These are phyloP conservation scores for Agapostemon virescens DNA, from an alignment of 2,888 invertebrate genomes.

Conservation along the genomic window DNA sequence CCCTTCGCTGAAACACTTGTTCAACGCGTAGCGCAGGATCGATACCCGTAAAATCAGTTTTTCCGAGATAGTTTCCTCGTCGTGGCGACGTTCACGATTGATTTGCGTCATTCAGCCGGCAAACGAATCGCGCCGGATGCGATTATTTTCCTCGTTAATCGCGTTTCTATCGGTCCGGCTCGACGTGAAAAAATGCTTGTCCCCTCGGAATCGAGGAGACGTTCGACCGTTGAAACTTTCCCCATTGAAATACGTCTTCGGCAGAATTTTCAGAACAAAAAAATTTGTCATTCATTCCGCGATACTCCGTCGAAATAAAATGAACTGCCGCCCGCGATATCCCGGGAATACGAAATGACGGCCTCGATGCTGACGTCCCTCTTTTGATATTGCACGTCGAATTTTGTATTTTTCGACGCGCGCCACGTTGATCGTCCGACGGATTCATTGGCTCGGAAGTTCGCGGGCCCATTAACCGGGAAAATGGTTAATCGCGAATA, in stretches of 20 bases:
- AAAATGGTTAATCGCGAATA: background rate
- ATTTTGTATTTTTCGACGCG: background rate
- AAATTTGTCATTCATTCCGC: constrained; percentile 3
- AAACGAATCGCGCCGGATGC: constrained; percentile 22
- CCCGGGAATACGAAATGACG: background rate
- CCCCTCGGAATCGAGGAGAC: background rate
- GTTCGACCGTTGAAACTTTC: background rate
- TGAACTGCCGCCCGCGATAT: background rate
- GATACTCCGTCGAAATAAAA: background rate
- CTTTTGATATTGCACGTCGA: background rate
- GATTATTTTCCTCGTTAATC: constrained; percentile 34
- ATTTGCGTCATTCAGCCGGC: constrained; percentile 23
- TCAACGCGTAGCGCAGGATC: background rate
- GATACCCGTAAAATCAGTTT: constrained; percentile 20
- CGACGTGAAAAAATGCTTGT: constrained; percentile 15
- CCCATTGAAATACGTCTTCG: background rate
- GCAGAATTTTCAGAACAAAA: background rate
- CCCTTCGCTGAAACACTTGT: background rate
- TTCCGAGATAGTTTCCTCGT: background rate
- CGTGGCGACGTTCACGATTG: constrained; percentile 2
- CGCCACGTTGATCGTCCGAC: background rate
- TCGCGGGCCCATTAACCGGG: no score
- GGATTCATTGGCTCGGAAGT: background rate
- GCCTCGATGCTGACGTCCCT: background rate
- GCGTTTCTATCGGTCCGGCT: background rate